Percentiles rank a stretch among this genome's conserved stretches.
Conservation (phyloP, 2,113 vertebrate genomes). For the Corvus moneduloides region DNA sequence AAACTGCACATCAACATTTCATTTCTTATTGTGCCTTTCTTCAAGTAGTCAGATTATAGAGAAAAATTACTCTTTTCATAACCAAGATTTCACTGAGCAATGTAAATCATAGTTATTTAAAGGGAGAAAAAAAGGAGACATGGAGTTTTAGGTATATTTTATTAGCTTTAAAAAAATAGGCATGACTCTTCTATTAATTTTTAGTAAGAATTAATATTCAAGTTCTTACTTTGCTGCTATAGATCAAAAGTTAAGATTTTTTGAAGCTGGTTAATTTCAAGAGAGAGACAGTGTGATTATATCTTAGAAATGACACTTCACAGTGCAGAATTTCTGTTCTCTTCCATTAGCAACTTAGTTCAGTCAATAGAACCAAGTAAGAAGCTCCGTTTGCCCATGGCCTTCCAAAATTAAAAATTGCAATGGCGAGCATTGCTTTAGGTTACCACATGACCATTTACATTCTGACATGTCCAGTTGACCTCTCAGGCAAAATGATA, state of each 20-base stretch:
- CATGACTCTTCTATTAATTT: neutral
- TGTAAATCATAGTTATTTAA: neutral
- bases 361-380: neutral
- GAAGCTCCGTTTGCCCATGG: neutral
- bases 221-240: neutral
- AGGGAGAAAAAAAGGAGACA: rapidly evolving
- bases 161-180: neutral
- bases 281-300: neutral
- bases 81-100: neutral
- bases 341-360: neutral
- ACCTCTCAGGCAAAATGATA: neutral
- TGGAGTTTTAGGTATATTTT: neutral
- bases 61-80: conserved; percentile 4
- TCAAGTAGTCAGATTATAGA: neutral
- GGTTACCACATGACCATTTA: neutral
- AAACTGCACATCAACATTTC: conserved; percentile 37
- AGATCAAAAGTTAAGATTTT: neutral
- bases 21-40: conserved; percentile 3
- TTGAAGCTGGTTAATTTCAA: neutral
- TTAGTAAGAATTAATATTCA: neutral
- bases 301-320: neutral
- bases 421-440: neutral
- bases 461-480: neutral
- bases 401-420: neutral
- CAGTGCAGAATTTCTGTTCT: neutral